Conservation (phyloP, 2,888 invertebrate genomes). For the Sinopyrophorus schimmeli region DNA sequence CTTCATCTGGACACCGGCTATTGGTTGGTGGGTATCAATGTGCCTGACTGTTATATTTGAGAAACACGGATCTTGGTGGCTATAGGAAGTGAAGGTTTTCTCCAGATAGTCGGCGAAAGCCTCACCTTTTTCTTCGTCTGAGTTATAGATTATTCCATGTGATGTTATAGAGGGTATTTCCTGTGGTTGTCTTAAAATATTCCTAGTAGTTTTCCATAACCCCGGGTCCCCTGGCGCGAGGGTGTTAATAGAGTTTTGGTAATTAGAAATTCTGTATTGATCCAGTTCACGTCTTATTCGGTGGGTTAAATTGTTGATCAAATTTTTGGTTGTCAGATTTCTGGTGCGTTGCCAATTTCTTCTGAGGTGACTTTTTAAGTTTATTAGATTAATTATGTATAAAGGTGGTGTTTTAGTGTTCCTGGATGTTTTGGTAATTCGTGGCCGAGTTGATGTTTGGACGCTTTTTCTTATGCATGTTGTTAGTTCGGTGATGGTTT, state of each 20-base stretch:
- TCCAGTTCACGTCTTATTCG: not conserved
- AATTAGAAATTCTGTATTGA: not conserved
- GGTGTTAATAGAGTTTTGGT: not conserved
- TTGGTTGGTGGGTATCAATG: slow-evolving; percentile 3
- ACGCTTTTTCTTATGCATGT: not conserved
- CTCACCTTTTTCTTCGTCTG: slow-evolving; percentile 4
- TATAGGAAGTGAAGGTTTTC: slow-evolving; percentile 5
- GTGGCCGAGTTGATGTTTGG: slow-evolving; percentile 2
- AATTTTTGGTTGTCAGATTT: not conserved
- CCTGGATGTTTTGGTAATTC: not conserved
- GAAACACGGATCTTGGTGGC: not conserved
- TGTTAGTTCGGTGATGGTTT: no score
- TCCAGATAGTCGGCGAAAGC: not conserved
- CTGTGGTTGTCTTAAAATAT: slow-evolving; percentile 3
- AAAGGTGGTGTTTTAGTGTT: slow-evolving; percentile 1
- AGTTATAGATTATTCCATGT: not conserved
- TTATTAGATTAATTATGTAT: slow-evolving; percentile 5
- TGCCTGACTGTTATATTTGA: not conserved
- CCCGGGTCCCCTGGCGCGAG: slow-evolving; percentile 2
- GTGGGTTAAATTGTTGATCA: not conserved
- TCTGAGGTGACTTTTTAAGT: slow-evolving; percentile 5
- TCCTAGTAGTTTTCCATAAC: slow-evolving; percentile 5
- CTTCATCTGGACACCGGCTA: not conserved
- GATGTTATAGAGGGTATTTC: not conserved
- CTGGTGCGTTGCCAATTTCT: slow-evolving; percentile 7